Conservation (phyloP, 2,113 vertebrate species). For the Sinosuthora webbiana region DNA sequence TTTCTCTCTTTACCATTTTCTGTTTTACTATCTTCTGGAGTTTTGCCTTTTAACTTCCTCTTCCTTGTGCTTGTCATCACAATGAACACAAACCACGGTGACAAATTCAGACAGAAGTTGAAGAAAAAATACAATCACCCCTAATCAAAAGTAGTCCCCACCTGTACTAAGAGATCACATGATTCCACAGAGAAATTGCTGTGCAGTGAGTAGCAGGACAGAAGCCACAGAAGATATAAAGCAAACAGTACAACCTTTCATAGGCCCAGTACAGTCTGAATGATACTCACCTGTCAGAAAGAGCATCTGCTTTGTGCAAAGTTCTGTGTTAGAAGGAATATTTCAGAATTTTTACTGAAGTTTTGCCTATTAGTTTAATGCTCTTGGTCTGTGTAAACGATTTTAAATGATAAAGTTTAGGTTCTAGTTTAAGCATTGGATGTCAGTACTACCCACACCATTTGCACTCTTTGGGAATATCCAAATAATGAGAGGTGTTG, state of each 20-base stretch:
- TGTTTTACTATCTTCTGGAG: background rate
- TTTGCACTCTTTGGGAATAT: background rate
- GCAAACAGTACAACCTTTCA: background rate
- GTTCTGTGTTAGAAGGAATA: background rate
- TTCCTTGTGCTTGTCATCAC: background rate
- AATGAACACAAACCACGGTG: background rate
- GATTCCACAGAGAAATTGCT: background rate
- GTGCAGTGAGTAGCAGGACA: background rate
- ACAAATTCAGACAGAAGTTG: background rate
- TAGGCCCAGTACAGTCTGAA: rapidly evolving
- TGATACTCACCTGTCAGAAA: background rate
- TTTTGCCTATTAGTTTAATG: background rate
- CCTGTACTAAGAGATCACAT: background rate
- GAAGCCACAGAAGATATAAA: background rate
- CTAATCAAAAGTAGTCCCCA: background rate
- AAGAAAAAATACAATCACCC: background rate
- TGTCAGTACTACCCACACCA: background rate
- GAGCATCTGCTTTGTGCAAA: background rate
- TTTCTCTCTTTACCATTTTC: background rate
- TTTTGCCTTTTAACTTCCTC: background rate
- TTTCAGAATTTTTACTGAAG: background rate
- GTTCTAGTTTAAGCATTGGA: background rate
- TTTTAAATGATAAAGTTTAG: background rate
- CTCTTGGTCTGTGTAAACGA: background rate
- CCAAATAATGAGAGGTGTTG: background rate